These are phyloP conservation scores for Vanacampus margaritifer DNA, from an alignment of 2,113 vertebrate species.

Conservation along the genomic window DNA sequence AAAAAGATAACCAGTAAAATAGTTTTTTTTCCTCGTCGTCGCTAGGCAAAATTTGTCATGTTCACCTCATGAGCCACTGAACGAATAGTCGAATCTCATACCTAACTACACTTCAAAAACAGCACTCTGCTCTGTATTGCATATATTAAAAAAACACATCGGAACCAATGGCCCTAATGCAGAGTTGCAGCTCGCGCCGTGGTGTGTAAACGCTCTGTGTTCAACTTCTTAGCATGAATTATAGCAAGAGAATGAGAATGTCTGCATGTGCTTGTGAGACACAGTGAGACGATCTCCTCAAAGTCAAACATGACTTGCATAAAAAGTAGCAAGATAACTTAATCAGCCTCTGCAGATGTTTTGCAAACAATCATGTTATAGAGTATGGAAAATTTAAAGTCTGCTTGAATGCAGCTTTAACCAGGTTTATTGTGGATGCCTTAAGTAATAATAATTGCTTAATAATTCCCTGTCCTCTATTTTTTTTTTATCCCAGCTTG, in stretches of 20 bases:
- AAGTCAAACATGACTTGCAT: slow-evolving; percentile 22
- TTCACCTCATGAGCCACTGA: too few relatives aligned
- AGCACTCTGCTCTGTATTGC: neutral
- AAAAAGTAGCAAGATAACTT: neutral
- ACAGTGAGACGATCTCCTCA: slow-evolving; percentile 12
- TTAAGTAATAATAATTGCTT: too few relatives aligned
- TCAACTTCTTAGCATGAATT: neutral
- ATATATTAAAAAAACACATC: neutral
- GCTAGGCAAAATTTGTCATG: neutral
- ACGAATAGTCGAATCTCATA: too few relatives aligned
- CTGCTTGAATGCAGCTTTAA: slow-evolving; percentile 4
- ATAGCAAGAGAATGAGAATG: neutral
- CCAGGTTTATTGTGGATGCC: neutral
- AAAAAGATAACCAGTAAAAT: too few relatives aligned
- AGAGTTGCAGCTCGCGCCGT: neutral
- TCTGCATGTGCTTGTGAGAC: slow-evolving; percentile 3
- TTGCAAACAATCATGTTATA: slow-evolving; percentile 9
- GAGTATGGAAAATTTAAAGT: neutral
- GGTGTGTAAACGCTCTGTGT: neutral
- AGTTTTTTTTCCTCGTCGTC: neutral
- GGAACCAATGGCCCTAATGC: neutral
- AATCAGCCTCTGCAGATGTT: slow-evolving; percentile 2
- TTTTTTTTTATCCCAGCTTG: too few relatives aligned
- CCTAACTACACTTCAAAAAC: too few relatives aligned
- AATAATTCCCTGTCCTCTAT: slow-evolving; percentile 2